Evolutionary conservation across 2,113 vertebrate genomes (phyloP), one percentile per base, ranked within the genome.

Genomic region (Megalops atlanticus): DNA sequence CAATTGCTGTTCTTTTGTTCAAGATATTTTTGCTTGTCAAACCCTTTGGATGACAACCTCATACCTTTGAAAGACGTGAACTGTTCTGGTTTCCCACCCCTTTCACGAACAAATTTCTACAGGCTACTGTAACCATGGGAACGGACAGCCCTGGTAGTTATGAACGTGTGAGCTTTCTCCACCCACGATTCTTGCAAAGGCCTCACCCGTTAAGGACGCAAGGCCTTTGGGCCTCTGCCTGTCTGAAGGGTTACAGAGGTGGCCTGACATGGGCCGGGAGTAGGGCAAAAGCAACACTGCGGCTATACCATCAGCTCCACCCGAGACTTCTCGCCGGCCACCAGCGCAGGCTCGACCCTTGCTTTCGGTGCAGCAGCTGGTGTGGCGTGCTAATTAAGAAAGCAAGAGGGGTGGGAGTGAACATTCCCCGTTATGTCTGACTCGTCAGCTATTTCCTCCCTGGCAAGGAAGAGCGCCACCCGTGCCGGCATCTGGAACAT

Each of bases 361-460:
- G 64, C 18, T 24, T 79, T 71, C 45, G 58, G 38, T n/a, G 68
- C 58, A 21, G 58, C 7, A 31, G 8, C 41, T 33, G 33, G 31
- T 41, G 16, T n/a, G 21, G 58, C 38, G 27, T 70, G 78, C 35
- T 71, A 79, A 71, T 47, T 36, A 43, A 79, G 78, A 68, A 68
- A 79, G 64, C 39, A 45, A 27, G 31, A 68, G 40, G 14, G n/a
- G 52, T 11, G 4, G 40, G 3, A 7, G 40, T 16, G 31, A 15
- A n/a, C 3, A 6, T 45, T 35, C 24, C 24, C 33, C 33, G 33
- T 35, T 35, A 79, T 79, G 45, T 72, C 69, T 39, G 64, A 38
- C 69, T 72, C 21, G 64, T 38, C 78, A 79, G 78, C 78, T 72
- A 79, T 72, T 79, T 79, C 78, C 64, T 72, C 69, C 78, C 33